These are phyloP conservation scores for Sebastes hubbsi DNA, from an alignment of 2,797 vertebrate species.

Conservation along the genomic window DNA sequence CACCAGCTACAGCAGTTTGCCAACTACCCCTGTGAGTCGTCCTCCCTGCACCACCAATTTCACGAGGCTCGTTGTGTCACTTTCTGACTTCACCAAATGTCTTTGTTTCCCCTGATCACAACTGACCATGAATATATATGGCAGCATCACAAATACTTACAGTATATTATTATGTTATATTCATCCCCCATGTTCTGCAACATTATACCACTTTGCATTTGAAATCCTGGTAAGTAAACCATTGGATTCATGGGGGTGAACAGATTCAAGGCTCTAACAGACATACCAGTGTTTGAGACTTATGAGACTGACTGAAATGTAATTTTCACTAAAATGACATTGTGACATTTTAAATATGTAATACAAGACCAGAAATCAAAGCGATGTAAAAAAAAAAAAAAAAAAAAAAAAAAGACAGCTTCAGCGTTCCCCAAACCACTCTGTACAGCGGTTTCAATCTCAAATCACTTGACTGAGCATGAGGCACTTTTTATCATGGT, in stretches of 20 bases:
- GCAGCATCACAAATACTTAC: background rate
- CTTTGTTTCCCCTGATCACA: background rate
- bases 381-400: background rate
- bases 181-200: background rate
- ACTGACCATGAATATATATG: background rate
- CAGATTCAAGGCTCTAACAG: background rate
- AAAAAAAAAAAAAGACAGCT: background rate
- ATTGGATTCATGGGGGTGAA: background rate
- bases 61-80: background rate
- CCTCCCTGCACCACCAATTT: background rate
- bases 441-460: conserved; percentile 17
- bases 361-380: background rate
- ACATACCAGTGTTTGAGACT: background rate
- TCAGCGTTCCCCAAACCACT: conserved; percentile 2
- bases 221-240: background rate
- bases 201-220: background rate
- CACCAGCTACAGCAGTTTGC: too few species aligned
- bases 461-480: conserved; percentile 40
- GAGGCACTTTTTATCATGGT: conserved; percentile 47
- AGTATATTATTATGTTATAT: background rate
- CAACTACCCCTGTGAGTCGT: fast-evolving
- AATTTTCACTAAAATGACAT: background rate
- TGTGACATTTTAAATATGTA: background rate
- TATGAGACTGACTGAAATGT: background rate
- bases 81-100: background rate